These are phyloP conservation scores for Neostethus bicornis DNA, from an alignment of 2,797 vertebrate species.

Conservation along the genomic window DNA sequence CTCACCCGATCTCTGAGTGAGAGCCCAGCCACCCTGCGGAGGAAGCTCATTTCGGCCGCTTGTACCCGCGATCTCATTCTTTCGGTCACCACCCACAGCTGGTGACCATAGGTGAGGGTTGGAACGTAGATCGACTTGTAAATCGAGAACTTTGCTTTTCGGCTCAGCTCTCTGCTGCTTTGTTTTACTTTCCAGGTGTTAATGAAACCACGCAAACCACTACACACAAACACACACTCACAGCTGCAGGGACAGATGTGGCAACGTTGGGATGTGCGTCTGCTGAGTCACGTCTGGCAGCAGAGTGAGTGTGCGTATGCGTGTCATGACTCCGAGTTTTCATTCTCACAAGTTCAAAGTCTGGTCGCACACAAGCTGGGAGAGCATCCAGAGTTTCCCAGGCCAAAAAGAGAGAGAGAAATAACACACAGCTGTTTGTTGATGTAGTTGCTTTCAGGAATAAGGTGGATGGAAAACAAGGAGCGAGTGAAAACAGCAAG, in stretches of 20 bases:
- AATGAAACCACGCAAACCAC: conserved; percentile 35
- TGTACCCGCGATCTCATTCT: too few species aligned
- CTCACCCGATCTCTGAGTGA: too few species aligned
- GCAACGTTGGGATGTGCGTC: conserved; percentile 49
- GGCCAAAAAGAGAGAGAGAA: conserved; percentile 8
- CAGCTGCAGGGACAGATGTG: conserved; percentile 72
- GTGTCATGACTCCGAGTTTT: conserved; percentile 62
- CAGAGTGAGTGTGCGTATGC: conserved; percentile 21
- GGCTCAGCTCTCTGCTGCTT: conserved; percentile 35
- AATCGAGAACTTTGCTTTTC: too few species aligned
- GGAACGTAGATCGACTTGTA: too few species aligned
- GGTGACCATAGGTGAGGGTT: too few species aligned
- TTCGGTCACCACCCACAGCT: too few species aligned
- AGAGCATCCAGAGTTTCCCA: conserved; percentile 22
- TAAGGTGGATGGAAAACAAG: conserved; percentile 55
- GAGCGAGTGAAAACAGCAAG: conserved; percentile 26
- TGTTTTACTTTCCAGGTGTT: conserved; percentile 62
- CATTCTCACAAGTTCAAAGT: conserved; percentile 47
- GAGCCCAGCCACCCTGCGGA: too few species aligned
- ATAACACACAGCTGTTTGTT: conserved; percentile 27
- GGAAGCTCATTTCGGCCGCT: too few species aligned
- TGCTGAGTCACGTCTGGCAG: conserved; percentile 71
- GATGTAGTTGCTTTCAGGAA: conserved; percentile 22
- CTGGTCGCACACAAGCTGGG: conserved; percentile 40
- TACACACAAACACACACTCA: conserved; percentile 16